Evolutionary conservation across 1,140 invertebrate genomes (phyloP).

Genomic region (Drosophila sproati): DNA sequence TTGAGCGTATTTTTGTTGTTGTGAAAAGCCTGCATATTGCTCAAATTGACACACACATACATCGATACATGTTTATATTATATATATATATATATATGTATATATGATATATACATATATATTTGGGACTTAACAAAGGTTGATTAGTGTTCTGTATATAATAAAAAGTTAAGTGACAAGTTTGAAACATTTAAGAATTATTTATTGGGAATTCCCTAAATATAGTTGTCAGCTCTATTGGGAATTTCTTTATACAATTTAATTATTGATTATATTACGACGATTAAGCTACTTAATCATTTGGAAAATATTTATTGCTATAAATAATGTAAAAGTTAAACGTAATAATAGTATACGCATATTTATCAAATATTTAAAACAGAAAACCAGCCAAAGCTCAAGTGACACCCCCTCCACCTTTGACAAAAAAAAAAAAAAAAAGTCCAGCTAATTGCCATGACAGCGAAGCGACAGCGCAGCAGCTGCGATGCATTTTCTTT

Average conservation of each 20-base stretch:
- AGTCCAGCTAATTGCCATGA: conserved; percentile 69
- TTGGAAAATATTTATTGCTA: not conserved
- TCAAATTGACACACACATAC: conserved; percentile 2
- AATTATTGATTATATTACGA: not conserved
- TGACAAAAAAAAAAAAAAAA: conserved; percentile 27
- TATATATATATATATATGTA: not conserved
- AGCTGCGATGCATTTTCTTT: conserved; percentile 68
- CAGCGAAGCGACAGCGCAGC: conserved; percentile 63
- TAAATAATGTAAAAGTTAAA: not conserved
- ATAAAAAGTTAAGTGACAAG: not conserved
- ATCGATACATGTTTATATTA: not conserved
- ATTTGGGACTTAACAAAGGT: conserved; percentile 13
- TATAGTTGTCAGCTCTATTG: not conserved
- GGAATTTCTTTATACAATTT: not conserved
- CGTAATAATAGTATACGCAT: not conserved
- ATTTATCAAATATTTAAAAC: conserved; percentile 1
- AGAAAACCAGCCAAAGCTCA: conserved; percentile 13
- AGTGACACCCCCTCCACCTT: not conserved
- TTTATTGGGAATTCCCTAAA: not conserved
- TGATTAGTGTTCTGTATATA: not conserved
- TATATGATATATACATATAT: conserved; percentile 8
- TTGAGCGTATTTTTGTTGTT: conserved; percentile 31
- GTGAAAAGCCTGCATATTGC: conserved; percentile 7
- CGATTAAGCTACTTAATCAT: not conserved
- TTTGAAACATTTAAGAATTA: not conserved